Percentiles rank a stretch among this genome's conserved stretches.
These are phyloP conservation scores for Scytalopus superciliaris DNA, from an alignment of 2,113 vertebrate genomes.

Conservation along the genomic window DNA sequence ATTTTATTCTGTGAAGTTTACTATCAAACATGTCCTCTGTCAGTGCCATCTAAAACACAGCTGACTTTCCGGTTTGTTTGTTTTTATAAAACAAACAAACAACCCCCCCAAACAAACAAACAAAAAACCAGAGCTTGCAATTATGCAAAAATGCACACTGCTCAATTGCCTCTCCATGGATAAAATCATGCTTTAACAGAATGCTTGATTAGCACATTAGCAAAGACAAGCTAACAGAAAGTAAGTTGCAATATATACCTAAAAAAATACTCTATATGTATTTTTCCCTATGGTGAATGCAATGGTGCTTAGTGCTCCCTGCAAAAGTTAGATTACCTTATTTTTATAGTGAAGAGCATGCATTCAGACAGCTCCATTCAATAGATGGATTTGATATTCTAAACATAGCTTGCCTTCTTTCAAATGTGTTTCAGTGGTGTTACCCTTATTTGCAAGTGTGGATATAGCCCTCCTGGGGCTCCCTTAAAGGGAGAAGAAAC, in stretches of 20 bases:
- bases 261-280: neutral
- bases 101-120: no score
- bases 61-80: neutral
- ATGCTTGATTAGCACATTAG: neutral
- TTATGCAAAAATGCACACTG: neutral
- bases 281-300: neutral
- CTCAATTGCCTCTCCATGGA: neutral
- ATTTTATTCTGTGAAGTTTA: neutral
- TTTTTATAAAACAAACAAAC: neutral
- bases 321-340: neutral
- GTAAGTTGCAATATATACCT: neutral
- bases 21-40: neutral
- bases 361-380: neutral
- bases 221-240: neutral
- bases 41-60: neutral
- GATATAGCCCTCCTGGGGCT: neutral
- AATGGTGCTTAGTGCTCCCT: neutral
- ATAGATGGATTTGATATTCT: neutral
- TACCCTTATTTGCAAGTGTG: neutral
- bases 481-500: neutral
- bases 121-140: accelerated
- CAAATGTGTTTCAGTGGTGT: neutral
- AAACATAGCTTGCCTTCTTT: neutral
- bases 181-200: neutral
- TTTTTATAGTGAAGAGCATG: neutral